phyloP scores from a whole-genome alignment of 2,888 invertebrate genomes.

The Drosophila monieri region DNA sequence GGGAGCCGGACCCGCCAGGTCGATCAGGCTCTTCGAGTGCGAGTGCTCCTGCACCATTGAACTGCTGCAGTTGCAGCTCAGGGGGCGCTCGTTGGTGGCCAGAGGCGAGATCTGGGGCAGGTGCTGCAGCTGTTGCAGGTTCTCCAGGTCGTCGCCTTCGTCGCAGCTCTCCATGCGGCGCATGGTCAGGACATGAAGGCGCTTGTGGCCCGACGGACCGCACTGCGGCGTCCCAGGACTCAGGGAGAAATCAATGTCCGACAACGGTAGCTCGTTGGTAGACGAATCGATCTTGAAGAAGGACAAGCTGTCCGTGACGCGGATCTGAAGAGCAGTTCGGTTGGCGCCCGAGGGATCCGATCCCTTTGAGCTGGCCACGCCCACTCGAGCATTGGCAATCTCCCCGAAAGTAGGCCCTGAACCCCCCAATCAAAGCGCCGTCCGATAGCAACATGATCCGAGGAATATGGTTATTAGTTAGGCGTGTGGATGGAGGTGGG shows the following conservation, averaged over 20 bases:
- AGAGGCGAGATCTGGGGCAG: slow-evolving; percentile 84
- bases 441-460: slow-evolving; percentile 2
- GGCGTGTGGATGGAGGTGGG: not conserved
- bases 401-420: slow-evolving; percentile 38
- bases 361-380: slow-evolving; percentile 42
- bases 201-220: slow-evolving; percentile 33
- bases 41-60: slow-evolving; percentile 43
- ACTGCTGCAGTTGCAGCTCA: slow-evolving; percentile 80
- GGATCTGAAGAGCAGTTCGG: slow-evolving; percentile 71
- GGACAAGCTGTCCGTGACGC: slow-evolving; percentile 77
- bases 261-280: slow-evolving; percentile 89
- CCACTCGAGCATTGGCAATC: slow-evolving; percentile 33
- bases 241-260: slow-evolving; percentile 85
- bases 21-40: slow-evolving; percentile 63
- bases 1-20: slow-evolving; percentile 23
- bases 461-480: slow-evolving; percentile 14
- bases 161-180: slow-evolving; percentile 76
- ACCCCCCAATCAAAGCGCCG: not conserved
- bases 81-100: slow-evolving; percentile 83
- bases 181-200: slow-evolving; percentile 60
- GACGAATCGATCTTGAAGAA: slow-evolving; percentile 85
- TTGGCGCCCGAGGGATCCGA: slow-evolving; percentile 40
- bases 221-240: slow-evolving; percentile 80
- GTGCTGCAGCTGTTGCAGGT: slow-evolving; percentile 28
- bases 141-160: slow-evolving; percentile 67